Evolutionary conservation across 2,888 invertebrate genomes (phyloP).

Genomic region (Rhagium mordax): DNA sequence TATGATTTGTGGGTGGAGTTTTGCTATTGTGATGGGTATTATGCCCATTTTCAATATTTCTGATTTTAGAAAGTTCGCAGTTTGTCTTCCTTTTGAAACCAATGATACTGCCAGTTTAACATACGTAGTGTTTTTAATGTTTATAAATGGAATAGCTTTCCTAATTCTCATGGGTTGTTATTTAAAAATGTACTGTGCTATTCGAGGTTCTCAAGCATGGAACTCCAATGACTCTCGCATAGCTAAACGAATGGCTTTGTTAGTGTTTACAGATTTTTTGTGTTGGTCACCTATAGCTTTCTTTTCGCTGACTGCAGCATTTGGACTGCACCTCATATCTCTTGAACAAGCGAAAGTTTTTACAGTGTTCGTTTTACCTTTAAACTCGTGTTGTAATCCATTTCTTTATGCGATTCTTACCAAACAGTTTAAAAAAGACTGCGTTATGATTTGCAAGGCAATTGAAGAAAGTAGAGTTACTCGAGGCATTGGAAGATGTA

Average conservation of each 20-base stretch:
- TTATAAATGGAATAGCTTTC: conserved; percentile 95
- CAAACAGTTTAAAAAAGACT: conserved; percentile 98
- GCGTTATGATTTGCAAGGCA: conserved; percentile 95
- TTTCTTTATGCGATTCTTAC: conserved; percentile 98
- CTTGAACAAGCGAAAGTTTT: conserved; percentile 97
- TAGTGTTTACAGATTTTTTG: conserved; percentile 97
- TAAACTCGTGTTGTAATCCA: conserved; percentile 98
- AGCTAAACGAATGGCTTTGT: conserved; percentile 95
- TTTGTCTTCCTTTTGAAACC: conserved; percentile 95
- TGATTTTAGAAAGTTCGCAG: conserved; percentile 96
- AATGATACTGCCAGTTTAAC: conserved; percentile 83
- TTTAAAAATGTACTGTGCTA: conserved; percentile 97
- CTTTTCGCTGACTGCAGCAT: conserved; percentile 93
- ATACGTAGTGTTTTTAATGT: conserved; percentile 92
- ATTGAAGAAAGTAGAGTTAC: conserved; percentile 95
- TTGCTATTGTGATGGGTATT: conserved; percentile 88
- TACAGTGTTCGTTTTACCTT: conserved; percentile 94
- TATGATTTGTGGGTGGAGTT: conserved; percentile 94
- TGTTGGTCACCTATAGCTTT: conserved; percentile 99
- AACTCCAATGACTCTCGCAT: conserved; percentile 97
- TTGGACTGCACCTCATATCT: conserved; percentile 91
- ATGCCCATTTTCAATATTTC: conserved; percentile 93
- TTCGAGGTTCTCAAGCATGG: conserved; percentile 97
- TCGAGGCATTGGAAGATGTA: conserved; percentile 87
- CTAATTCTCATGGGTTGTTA: conserved; percentile 96